Base-by-base conservation (phyloP, 2,797 vertebrate species). In the Sphenodon punctatus region DNA sequence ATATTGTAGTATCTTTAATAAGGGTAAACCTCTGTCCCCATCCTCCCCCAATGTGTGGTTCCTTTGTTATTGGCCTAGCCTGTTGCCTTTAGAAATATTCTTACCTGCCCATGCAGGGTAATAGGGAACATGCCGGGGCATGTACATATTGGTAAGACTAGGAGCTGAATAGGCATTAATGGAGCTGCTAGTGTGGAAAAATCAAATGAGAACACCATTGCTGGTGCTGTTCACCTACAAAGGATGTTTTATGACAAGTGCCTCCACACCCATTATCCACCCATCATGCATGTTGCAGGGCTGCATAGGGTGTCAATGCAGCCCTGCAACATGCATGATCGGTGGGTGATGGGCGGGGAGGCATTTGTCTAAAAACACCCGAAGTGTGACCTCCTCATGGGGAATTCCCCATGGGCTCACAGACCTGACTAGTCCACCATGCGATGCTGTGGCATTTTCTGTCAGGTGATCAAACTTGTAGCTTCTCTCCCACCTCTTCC, bases 61-160 rank as follows among this genome's bases (percentile, higher is more conserved):
- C 20, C 25, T n/a, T 20, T 48, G 56, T 41, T 11, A 13, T 38
- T 0, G 38, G 7, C 58, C 32, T 58, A 38, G 42, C 53, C 32
- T 68, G 63, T 2, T 1, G 30, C 30, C 78, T 46, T 48, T 51
- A 0, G 1, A 55, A 70, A 32, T 0, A 0, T 13, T 60, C 1
- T 48, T 53, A 65, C 13, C 38, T 45, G 12, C 27, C 2, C 0
- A 0, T 39, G 66, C 58, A 19, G 0, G 0, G 22, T 22, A 60
- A 22, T 12, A 4, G 7, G 27, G 8, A 59, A 20, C 27, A 58
- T 74, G 22, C 27, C 56, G 63, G 63, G 12, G 6, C 1, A 10
- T 15, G 2, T 55, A 4, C 42, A 42, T 4, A 36, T 39, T 42
- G 25, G 49, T 25, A 32, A 49, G 4, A 7, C 23, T 38, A 16